A percentile compares a stretch with the other conserved stretches of the same genome.
These are phyloP conservation scores for Styela clava DNA, from an alignment of 23 tunicate species.

Conservation along the genomic window DNA sequence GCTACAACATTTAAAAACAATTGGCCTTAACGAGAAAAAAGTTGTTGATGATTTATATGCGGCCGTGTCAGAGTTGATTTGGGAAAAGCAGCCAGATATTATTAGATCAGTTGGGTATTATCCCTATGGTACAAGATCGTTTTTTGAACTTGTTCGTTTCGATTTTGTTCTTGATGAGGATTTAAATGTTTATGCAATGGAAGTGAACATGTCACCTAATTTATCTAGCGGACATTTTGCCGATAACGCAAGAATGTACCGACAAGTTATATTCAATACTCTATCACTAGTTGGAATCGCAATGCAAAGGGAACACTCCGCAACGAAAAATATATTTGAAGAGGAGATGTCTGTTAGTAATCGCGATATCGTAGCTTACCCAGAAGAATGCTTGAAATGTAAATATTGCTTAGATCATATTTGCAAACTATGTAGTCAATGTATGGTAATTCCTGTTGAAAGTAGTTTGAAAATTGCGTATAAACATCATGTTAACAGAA, in stretches of 20 bases:
- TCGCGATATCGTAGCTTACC: constrained; percentile 18
- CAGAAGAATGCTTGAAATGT: constrained; percentile 17
- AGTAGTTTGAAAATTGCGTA: constrained; percentile 37
- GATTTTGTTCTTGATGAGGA: constrained; percentile 84
- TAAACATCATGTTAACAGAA: constrained; percentile 34
- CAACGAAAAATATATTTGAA: background rate
- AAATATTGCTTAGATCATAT: background rate
- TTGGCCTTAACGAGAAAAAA: constrained; percentile 30
- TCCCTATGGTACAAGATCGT: constrained; percentile 39
- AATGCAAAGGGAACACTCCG: background rate
- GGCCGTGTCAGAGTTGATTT: constrained; percentile 59
- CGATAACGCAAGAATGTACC: constrained; percentile 71
- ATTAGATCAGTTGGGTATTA: background rate
- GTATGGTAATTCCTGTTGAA: constrained; percentile 31
- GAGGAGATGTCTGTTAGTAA: constrained; percentile 23
- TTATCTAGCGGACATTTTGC: constrained; percentile 79
- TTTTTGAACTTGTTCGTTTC: constrained; percentile 91
- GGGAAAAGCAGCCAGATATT: constrained; percentile 57
- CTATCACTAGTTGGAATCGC: constrained; percentile 50
- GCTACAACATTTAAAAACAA: constrained; percentile 22
- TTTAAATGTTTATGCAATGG: constrained; percentile 75
- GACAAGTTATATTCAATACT: constrained; percentile 65
- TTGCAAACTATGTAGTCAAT: constrained; percentile 48
- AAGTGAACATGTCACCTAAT: constrained; percentile 98
- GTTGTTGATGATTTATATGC: constrained; percentile 38